Base-by-base conservation (phyloP, 2,888 invertebrate species). In the Hypomecis atomaria region DNA sequence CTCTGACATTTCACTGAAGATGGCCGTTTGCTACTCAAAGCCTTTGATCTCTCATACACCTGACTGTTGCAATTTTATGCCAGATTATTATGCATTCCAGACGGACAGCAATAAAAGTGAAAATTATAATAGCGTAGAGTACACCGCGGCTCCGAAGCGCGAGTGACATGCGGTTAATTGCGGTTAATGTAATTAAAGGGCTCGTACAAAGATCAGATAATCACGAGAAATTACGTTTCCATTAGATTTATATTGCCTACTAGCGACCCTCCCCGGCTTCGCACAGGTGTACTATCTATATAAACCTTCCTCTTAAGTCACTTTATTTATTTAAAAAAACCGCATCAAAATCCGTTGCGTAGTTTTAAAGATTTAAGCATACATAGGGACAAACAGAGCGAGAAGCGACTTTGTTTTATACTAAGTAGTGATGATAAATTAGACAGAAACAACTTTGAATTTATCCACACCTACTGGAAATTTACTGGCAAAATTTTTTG, bases 1-100 rank as follows among this genome's bases (percentile, higher is more conserved):
- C 89, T 85, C 77, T 88, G 89, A 79, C 88, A 90, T 90, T 90
- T 88, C 67, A 67, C 70, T 75, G 81, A 81, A 85, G 88, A 90
- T 86, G 88, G 84, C 88, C 86, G 83, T 81, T 85, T 82, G 82
- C 82, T 78, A 77, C 75, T 75, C 78, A 74, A 81, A 86, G 85
- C 84, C 86, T 88, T 84, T 90, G 86, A 89, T 89, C 88, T 87
- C 79, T 81, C 76, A 72, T 76, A 79, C 78, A 77, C 75, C 71
- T 76, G 75, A 79, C 84, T 85, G 78, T 83, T 84, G 87, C 81
- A 86, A 87, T 86, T 87, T 87, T 85, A 87, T 86, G 83, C 83
- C 76, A 84, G 80, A 86, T 87, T 86, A 85, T 83, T 83, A 84
- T 82, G 74, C 74, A 76, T 79, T 77, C 74, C 81, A 78, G 74